phyloP scores from a whole-genome alignment of 2,797 vertebrate genomes.

The Bufotes viridis region DNA sequence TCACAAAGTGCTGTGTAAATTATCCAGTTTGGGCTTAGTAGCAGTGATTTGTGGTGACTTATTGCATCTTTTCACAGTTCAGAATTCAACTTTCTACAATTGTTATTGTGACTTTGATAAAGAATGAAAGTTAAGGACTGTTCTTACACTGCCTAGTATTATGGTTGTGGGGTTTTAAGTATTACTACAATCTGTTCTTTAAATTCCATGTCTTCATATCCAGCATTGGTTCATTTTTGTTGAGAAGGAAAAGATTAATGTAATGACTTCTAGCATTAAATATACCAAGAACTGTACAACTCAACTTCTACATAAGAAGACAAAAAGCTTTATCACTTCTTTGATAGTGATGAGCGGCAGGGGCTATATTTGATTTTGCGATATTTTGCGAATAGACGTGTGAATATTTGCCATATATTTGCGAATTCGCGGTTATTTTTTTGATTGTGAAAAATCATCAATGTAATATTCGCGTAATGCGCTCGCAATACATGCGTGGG shows the following conservation, averaged over 20 bases:
- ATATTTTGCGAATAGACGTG: too few species aligned
- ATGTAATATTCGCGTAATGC: too few species aligned
- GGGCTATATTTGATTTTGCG: too few species aligned
- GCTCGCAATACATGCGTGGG: too few species aligned
- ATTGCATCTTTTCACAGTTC: slow-evolving; percentile 81
- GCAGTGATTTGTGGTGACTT: slow-evolving; percentile 80
- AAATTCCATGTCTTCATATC: slow-evolving; percentile 32
- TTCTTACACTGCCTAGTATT: slow-evolving; percentile 8
- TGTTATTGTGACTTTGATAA: slow-evolving; percentile 64
- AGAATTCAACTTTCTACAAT: slow-evolving; percentile 74
- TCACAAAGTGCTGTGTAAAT: slow-evolving; percentile 81
- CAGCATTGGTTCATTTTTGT: slow-evolving; percentile 25
- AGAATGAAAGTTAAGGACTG: slow-evolving; percentile 58
- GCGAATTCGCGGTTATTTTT: too few species aligned
- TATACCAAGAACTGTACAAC: slow-evolving; percentile 33
- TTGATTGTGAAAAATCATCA: too few species aligned
- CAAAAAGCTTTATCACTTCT: not conserved
- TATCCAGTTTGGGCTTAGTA: slow-evolving; percentile 74
- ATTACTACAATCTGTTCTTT: slow-evolving; percentile 24
- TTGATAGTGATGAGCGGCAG: too few species aligned
- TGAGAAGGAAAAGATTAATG: slow-evolving; percentile 24
- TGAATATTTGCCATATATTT: too few species aligned
- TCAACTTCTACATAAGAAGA: slow-evolving; percentile 15
- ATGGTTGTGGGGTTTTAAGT: slow-evolving; percentile 1
- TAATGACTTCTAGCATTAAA: slow-evolving; percentile 21